These are phyloP conservation scores for Drosophila subobscura DNA, from an alignment of 1,140 invertebrate genomes.

Conservation along the genomic window DNA sequence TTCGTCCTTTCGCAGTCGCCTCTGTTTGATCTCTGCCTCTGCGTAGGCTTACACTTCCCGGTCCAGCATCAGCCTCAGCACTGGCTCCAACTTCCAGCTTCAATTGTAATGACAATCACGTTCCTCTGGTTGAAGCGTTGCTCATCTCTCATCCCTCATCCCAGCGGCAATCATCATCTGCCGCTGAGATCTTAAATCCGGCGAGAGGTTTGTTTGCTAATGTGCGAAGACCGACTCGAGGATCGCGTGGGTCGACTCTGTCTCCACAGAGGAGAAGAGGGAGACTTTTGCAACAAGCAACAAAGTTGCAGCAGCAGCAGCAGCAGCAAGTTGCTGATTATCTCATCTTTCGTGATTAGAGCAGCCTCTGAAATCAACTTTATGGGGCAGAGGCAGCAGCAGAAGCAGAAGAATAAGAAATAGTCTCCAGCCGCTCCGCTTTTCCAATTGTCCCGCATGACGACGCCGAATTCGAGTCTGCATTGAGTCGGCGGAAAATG, in stretches of 20 bases:
- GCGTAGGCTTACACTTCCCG: constrained; percentile 45
- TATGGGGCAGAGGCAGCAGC: background rate
- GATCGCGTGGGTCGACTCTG: constrained; percentile 51
- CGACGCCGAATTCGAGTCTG: constrained; percentile 42
- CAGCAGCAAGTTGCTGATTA: constrained; percentile 61
- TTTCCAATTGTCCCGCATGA: constrained; percentile 60
- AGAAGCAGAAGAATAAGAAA: constrained; percentile 23
- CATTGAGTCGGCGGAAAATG: constrained; percentile 17
- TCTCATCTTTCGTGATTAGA: constrained; percentile 49
- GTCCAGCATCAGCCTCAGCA: too few relatives aligned
- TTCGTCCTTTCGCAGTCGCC: constrained; percentile 34
- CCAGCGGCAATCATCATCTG: constrained; percentile 56
- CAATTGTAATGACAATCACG: constrained; percentile 63
- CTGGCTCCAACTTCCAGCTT: background rate
- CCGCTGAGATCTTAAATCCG: constrained; percentile 46
- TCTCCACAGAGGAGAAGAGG: background rate
- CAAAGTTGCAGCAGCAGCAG: constrained; percentile 65
- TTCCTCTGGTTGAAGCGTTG: constrained; percentile 38
- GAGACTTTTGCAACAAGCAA: constrained; percentile 31
- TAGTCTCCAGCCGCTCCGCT: constrained; percentile 48
- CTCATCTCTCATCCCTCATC: constrained; percentile 50
- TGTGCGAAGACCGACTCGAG: constrained; percentile 51
- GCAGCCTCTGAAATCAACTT: constrained; percentile 39
- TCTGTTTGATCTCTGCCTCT: constrained; percentile 47
- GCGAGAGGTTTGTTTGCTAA: constrained; percentile 49